Evolutionary conservation across 23 tunicate species (phyloP), one percentile per base, ranked within the genome.

Genomic region (Clavelina lepadiformis): DNA sequence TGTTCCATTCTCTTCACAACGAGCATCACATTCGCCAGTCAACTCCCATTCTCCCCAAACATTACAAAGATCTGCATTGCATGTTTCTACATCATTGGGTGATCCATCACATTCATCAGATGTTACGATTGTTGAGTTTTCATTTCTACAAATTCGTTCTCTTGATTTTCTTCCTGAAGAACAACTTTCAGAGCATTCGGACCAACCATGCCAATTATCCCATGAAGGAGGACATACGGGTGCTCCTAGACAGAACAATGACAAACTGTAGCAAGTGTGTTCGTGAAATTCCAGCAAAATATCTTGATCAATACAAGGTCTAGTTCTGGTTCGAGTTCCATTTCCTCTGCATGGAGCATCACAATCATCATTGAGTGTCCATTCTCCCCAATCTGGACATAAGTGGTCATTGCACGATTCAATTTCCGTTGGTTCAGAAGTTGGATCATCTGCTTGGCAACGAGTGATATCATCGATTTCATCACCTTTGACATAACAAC

Each of bases 21-120:
- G 33, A 36, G 77, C 77, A 23, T 56, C 37, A 24, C 77, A 71
- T 22, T 56, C 34, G 2, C n/a, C 51, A 3, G 1, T 1, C 1
- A 32, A 1, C 51, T 56, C 65, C 77, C 77, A 71, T 15, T 71
- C 67, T 35, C 35, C 52, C 77, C 77, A 71, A 8, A 56, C 53
- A 6, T n/a, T n/a, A 71, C 77, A 71, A 35, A 71, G 53, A 31
- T 71, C 33, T 2, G 25, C 31, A 54, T 71, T 71, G 52, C 77
- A 71, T 28, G 30, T 13, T 35, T 71, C 67, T 35, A 51, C n/a
- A 4, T 34, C 30, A 35, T 37, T 54, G 19, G 46, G 2, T 38
- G 19, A 53, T 2, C 53, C 53, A 2, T 38, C 33, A 30, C 71
- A 65, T 20, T 53, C 31, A 44, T 53, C 35, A n/a, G n/a, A n/a